phyloP scores from a whole-genome alignment of 1,140 invertebrate species.

The Polypedilum vanderplanki region DNA sequence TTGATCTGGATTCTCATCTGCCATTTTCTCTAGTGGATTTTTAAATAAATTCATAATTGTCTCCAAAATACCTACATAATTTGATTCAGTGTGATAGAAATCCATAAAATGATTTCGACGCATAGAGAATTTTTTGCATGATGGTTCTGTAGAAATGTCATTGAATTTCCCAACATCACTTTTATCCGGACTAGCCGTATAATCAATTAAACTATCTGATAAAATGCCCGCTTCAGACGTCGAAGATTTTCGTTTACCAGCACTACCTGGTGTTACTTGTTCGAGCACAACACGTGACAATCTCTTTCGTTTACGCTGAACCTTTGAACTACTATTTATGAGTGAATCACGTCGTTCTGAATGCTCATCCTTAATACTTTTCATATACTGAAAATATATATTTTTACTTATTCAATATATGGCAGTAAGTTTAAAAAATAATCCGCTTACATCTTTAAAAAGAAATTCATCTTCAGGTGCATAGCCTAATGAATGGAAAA shows the following conservation, averaged over 20 bases:
- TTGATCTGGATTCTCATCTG: constrained; percentile 56
- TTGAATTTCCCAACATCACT: constrained; percentile 34
- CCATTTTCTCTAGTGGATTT: constrained; percentile 77
- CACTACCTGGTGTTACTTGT: constrained; percentile 40
- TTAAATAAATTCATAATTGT: constrained; percentile 91
- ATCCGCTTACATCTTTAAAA: constrained; percentile 66
- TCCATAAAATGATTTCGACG: constrained; percentile 81
- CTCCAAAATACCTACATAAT: constrained; percentile 91
- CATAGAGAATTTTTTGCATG: constrained; percentile 54
- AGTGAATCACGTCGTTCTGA: constrained; percentile 53
- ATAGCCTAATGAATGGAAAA: constrained; percentile 50
- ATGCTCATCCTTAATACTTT: constrained; percentile 43
- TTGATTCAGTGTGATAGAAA: constrained; percentile 90
- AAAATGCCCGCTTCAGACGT: constrained; percentile 73
- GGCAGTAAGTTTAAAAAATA: not conserved
- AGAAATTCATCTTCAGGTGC: constrained; percentile 85
- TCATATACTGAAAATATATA: constrained; percentile 37
- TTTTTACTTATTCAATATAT: not conserved
- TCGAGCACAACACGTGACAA: constrained; percentile 45
- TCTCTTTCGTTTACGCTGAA: constrained; percentile 64
- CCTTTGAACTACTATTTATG: constrained; percentile 42
- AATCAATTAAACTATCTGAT: constrained; percentile 82
- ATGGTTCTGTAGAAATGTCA: constrained; percentile 38
- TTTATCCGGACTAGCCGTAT: constrained; percentile 68
- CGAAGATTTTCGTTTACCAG: constrained; percentile 67